Evolutionary conservation across 1,140 invertebrate genomes (phyloP).

Genomic region (Zaprionus tsacasi): DNA sequence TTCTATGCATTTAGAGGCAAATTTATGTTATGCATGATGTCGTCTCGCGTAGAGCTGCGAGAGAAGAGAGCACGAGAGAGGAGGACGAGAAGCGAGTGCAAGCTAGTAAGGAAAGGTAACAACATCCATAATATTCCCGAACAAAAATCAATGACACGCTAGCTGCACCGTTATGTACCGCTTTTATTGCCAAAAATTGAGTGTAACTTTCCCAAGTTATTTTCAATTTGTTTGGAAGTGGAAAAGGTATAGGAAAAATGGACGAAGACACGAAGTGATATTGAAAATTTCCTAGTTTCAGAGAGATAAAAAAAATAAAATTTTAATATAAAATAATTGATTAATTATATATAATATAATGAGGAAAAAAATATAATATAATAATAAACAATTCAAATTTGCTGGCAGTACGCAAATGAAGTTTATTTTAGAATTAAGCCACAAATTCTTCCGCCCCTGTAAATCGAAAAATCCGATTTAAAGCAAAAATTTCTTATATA

Average conservation of each 20-base stretch:
- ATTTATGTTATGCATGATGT: conserved; percentile 68
- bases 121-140: conserved; percentile 9
- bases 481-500: too few relatives aligned
- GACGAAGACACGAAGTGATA: neutral
- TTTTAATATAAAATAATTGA: too few relatives aligned
- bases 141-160: conserved; percentile 1
- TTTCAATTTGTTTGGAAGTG: neutral
- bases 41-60: conserved; percentile 41
- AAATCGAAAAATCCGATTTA: too few relatives aligned
- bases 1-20: conserved; percentile 73
- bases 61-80: conserved; percentile 11
- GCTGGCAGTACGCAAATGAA: too few relatives aligned
- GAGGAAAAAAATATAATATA: too few relatives aligned
- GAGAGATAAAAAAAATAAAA: neutral
- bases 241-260: neutral
- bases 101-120: conserved; percentile 5
- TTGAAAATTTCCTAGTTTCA: neutral
- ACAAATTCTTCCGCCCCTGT: too few relatives aligned
- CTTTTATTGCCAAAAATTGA: conserved; percentile 1
- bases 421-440: too few relatives aligned
- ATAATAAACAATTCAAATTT: too few relatives aligned
- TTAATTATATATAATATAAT: too few relatives aligned
- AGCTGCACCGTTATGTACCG: neutral
- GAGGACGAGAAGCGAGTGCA: conserved; percentile 2
- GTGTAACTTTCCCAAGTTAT: neutral